Base-by-base conservation (phyloP, 2,113 vertebrate genomes). In the Mus pahari region DNA sequence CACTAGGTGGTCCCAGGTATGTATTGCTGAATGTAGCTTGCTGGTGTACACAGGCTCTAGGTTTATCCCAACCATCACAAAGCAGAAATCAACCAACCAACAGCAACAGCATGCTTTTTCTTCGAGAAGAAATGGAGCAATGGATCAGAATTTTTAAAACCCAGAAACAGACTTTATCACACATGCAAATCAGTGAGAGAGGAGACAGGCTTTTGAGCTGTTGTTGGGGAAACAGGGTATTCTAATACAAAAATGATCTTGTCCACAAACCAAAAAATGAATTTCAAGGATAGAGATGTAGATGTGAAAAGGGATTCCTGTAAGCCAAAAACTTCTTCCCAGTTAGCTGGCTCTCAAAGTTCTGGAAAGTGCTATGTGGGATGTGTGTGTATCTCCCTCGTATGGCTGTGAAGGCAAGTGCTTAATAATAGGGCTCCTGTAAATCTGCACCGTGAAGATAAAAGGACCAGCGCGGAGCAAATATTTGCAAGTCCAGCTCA, bases 131-230 rank as follows among this genome's bases (percentile, higher is more conserved):
- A 78, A 73, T 8, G 71, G 13, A 89, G 16, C 73, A 78, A 36
- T 14, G 2, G 39, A 74, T 93, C 50, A 91, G 7, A 94, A 88
- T 36, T 64, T 66, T 66, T 36, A 70, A 97, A 71, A 78, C 71
- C 7, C 66, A 77, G 66, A 75, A 70, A 81, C 62, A 36, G 13
- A 75, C 45, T 86, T 17, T 68, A 68, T 91, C 60, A 60, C 28
- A 74, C 77, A 84, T 91, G 45, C 6, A 66, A 77, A 79, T 73
- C 36, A 33, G 14, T 89, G 60, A 6, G 7, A 24, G 78, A 79
- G 75, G 74, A 70, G 26, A 86, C 45, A 17, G n/a, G 58, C 39
- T 50, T 73, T 91, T 88, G 36, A 87, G 39, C 28, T 84, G 7
- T n/a, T 92, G 7, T 24, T 86, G 58, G 7, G 13, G 19, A 91